These are phyloP conservation scores for Agrypnia vestita DNA, from an alignment of 1,140 invertebrate genomes.

Conservation along the genomic window DNA sequence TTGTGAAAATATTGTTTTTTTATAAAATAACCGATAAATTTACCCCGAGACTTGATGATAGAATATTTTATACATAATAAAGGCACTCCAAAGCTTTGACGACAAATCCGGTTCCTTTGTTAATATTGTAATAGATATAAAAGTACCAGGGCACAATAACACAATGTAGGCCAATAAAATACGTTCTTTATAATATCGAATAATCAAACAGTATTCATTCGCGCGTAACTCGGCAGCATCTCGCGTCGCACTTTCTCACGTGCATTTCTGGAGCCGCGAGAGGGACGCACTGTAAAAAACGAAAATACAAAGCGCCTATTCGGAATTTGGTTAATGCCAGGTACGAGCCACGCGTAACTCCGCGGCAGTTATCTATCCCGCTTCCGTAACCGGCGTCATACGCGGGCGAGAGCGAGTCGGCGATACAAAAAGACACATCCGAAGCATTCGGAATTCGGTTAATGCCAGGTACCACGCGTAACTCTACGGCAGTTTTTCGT, in stretches of 20 bases:
- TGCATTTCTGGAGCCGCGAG: slow-evolving; percentile 18
- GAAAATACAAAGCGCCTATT: slow-evolving; percentile 49
- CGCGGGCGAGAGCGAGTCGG: slow-evolving; percentile 39
- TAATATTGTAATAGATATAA: slow-evolving; percentile 27
- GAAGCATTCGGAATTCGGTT: slow-evolving; percentile 59
- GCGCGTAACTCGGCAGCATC: slow-evolving; percentile 53
- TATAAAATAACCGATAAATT: slow-evolving; percentile 3
- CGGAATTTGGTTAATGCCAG: slow-evolving; percentile 58
- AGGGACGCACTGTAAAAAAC: slow-evolving; percentile 44
- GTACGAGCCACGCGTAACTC: slow-evolving; percentile 58
- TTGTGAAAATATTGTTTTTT: background rate
- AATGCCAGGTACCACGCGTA: slow-evolving; percentile 59
- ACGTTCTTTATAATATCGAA: slow-evolving; percentile 42
- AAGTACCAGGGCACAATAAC: slow-evolving; percentile 9
- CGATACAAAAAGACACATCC: slow-evolving; percentile 43
- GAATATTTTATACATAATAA: slow-evolving; percentile 15
- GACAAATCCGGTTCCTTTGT: slow-evolving; percentile 45
- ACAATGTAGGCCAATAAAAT: slow-evolving; percentile 46
- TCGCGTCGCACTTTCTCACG: slow-evolving; percentile 31
- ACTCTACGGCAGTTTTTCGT: slow-evolving; percentile 52
- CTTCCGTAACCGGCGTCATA: slow-evolving; percentile 2
- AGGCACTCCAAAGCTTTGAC: background rate
- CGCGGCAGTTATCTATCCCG: slow-evolving; percentile 49
- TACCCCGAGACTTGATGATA: background rate
- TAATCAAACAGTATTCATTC: slow-evolving; percentile 21